Evolutionary conservation across 92 coral and sea anemone genomes (phyloP).

Genomic region (Paramuricea clavata): DNA sequence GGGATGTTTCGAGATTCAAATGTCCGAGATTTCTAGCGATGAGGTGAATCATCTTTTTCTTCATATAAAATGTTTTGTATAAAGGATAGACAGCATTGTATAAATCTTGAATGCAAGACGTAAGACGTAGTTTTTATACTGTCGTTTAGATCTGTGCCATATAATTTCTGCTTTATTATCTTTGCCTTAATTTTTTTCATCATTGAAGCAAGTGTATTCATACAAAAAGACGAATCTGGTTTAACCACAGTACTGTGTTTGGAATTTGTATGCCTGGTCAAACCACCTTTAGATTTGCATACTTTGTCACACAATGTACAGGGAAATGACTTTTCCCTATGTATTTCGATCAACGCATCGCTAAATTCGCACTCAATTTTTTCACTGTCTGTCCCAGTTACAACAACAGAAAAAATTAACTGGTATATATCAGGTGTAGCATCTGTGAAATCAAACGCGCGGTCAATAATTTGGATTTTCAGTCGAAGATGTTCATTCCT

Average conservation of each 20-base stretch:
- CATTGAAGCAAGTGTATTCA: background rate
- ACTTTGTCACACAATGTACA: no score
- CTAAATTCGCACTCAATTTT: background rate
- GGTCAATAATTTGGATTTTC: no score
- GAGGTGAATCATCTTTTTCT: background rate
- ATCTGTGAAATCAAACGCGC: no score
- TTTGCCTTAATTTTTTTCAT: background rate
- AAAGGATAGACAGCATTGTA: background rate
- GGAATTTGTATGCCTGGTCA: no score
- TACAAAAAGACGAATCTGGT: background rate
- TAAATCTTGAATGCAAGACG: background rate
- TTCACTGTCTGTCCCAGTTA: background rate
- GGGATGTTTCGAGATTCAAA: no score
- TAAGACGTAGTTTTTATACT: background rate
- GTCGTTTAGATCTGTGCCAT: background rate
- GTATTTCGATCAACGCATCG: background rate
- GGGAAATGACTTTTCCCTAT: background rate
- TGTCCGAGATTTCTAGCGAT: no score
- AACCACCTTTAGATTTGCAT: no score
- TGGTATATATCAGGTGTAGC: background rate
- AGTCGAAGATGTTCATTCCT: no score
- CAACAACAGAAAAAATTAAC: background rate
- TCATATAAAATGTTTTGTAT: background rate
- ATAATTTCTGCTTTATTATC: background rate
- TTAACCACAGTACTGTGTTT: background rate